Base-by-base conservation (phyloP, 1,140 invertebrate genomes). In the Caerostris extrusa region DNA sequence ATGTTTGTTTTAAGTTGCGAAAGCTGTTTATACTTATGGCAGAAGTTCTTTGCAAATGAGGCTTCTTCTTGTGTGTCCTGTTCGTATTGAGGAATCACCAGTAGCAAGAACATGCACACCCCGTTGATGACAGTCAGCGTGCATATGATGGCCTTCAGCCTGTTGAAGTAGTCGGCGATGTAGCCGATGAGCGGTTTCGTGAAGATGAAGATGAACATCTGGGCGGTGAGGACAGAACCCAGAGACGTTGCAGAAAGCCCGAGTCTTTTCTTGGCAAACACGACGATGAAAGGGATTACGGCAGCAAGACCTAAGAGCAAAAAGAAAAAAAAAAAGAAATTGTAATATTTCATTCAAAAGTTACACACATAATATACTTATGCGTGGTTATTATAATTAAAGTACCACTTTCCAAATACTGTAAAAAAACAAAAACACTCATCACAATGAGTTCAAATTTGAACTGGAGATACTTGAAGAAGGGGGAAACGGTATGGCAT, bases 251-350 rank as follows among this genome's bases (percentile, higher is more conserved):
- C 90, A 3, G 95, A 95, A 14, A 96, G 93, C 34, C 95, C 95
- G 60, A 96, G 93, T 77, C 61, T 64, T 12, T 95, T 90, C 77
- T 95, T 95, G 94, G 95, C 95, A 92, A 95, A 95, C 2, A 96
- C 90, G 2, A 95, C 77, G 12, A 96, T 94, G 92, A 95, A 96
- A 3, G 96, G 96, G 17, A 96, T 67, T 7, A 96, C 94, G 61
- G 94, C 95, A 57, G 95, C 95, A 58, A 96, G 81, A 83, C 86
- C 93, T 94, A 56, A 60, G 19, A 34, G 57, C 71, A 50, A 86
- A 82, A 67, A 53, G 57, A 87, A 50, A 86, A 82, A 67, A 53
- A 81, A 2, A 14, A 60, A 10, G 50, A 71, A 34, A 34, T 34
- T 34, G 34, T 1, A 34, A 34, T 34, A 34, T 34, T 34, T 34